Evolutionary conservation across 1,140 invertebrate genomes (phyloP), one percentile per base, ranked within the genome.

Genomic region (Pachypeltis micranthus): DNA sequence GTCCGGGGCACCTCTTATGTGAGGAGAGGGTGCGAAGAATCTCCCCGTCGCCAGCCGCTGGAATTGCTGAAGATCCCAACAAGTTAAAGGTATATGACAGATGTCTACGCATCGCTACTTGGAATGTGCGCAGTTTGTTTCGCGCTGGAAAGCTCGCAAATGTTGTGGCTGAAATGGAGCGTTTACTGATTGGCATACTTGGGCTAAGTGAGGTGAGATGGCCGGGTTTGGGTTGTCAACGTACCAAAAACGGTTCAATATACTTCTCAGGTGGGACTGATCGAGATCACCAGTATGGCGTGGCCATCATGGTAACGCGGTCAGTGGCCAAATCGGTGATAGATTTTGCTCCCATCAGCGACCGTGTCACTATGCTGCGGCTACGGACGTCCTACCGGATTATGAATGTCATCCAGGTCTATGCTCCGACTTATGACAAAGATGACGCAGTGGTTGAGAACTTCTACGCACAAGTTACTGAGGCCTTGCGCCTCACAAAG

Each of bases 111-210:
- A n/a, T n/a, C n/a, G 65, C 60, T 25, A 68, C 65, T 16, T 69
- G 65, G 68, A 66, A 69, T 62, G 65, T 68, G 2, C 62, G 64
- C 63, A 59, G 57, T 7, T 54, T 69, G 58, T 44, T 63, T 66
- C 59, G 59, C 44, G 47, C 51, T 10, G 66, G 66, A 66, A 69
- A 67, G 56, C 61, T 67, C 57, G 28, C 65, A 27, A 60, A 68
- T 61, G 47, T 65, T 19, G 54, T 56, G 4, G 21, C 59, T n/a
- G 63, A 68, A 67, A 68, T 64, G 61, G 44, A 51, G 55, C 66
- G 61, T 63, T 24, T 64, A 24, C 66, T 65, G n/a, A 62, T 69
- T 44, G 44, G 63, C 19, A 66, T 66, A 28, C 28, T 65, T 3
- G 66, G 62, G 12, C 28, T 68, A 29, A 66, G 65, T 65, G 65